A percentile compares a stretch with the other conserved stretches of the same genome.
phyloP scores from a whole-genome alignment of 2,888 invertebrate species.

The Xylota segnis region DNA sequence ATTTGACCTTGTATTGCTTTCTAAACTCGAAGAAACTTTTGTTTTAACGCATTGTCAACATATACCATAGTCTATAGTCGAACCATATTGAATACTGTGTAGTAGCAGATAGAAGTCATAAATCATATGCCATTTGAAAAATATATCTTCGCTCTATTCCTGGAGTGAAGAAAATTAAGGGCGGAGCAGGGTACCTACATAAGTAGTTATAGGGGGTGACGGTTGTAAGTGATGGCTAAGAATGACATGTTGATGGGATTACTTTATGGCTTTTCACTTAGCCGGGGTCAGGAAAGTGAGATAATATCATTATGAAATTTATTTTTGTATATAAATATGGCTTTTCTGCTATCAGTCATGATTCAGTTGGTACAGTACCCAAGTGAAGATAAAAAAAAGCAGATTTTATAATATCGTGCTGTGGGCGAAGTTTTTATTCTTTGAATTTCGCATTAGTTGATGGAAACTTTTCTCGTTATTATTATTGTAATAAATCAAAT shows the following conservation, averaged over 20 bases:
- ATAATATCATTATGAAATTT: conserved; percentile 12
- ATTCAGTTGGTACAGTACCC: neutral
- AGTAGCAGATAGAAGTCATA: conserved; percentile 25
- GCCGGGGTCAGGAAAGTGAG: neutral
- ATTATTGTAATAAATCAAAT: neutral
- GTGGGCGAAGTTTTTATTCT: neutral
- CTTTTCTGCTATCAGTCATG: conserved; percentile 1
- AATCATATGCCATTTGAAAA: conserved; percentile 39
- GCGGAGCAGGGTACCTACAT: neutral
- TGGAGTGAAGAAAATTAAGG: neutral
- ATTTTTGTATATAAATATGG: neutral
- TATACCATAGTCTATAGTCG: neutral
- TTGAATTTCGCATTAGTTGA: neutral
- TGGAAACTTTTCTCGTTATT: conserved; percentile 1
- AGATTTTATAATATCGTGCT: neutral
- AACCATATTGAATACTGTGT: conserved; percentile 28
- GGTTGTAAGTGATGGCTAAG: conserved; percentile 24
- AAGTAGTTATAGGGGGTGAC: conserved; percentile 1
- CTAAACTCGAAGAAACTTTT: conserved; percentile 1
- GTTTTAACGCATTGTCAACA: neutral
- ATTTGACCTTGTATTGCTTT: conserved; percentile 2
- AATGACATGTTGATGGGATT: conserved; percentile 27
- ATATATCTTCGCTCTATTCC: conserved; percentile 35
- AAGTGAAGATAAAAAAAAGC: neutral
- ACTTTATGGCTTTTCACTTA: conserved; percentile 7